A percentile compares a stretch with the other conserved stretches of the same genome.
Evolutionary conservation across 2,113 vertebrate species (phyloP).

Genomic region (Glareola pratincola): DNA sequence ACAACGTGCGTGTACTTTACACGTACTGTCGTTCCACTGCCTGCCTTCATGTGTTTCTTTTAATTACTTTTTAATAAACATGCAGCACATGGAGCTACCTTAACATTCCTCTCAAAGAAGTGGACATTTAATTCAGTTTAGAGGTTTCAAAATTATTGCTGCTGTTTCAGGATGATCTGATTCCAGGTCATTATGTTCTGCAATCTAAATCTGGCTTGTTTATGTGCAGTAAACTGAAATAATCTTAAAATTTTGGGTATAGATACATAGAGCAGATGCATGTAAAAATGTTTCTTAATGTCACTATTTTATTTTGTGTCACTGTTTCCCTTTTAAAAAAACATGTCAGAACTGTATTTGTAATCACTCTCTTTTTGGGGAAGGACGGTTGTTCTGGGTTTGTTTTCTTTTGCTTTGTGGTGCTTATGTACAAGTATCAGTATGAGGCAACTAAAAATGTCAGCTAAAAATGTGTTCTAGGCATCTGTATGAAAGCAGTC

Average conservation of each 20-base stretch:
- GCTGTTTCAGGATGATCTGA: not conserved
- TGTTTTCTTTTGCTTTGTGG: not conserved
- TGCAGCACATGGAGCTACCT: not conserved
- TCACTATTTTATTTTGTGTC: not conserved
- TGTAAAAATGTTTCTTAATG: not conserved
- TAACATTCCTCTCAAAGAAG: not conserved
- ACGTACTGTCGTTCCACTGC: conserved; percentile 6
- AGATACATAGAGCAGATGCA: not conserved
- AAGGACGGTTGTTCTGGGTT: not conserved
- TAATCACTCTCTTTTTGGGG: not conserved
- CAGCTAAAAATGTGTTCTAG: not conserved
- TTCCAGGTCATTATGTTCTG: not conserved
- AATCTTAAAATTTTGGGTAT: not conserved
- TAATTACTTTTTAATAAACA: conserved; percentile 6
- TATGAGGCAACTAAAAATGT: not conserved
- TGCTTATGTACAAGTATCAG: not conserved
- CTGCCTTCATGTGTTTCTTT: not conserved
- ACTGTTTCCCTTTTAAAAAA: not conserved
- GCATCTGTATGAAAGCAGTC: not conserved
- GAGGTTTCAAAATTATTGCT: not conserved
- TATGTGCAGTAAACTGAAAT: not conserved
- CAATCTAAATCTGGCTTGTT: not conserved
- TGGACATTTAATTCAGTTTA: not conserved
- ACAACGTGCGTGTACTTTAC: not conserved
- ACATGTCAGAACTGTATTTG: not conserved